Evolutionary conservation across 2,888 invertebrate species (phyloP).

Genomic region (Tetropium fuscum): DNA sequence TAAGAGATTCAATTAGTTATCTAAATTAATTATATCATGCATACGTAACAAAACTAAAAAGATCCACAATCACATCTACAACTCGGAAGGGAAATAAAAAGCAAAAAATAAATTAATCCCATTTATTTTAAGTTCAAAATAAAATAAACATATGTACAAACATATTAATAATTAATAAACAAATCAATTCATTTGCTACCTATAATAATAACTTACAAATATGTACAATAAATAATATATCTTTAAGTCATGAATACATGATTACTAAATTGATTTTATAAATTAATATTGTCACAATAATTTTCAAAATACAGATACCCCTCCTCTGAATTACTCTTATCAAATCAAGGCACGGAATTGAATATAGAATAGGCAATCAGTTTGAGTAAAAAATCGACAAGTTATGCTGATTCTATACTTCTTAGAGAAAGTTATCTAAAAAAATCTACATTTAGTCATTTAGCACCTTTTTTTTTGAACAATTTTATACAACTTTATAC

Average conservation of each 20-base stretch:
- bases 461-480: constrained; percentile 56
- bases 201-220: constrained; percentile 50
- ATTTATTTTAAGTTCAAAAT: constrained; percentile 62
- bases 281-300: constrained; percentile 23
- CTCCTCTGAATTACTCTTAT: not conserved
- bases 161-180: constrained; percentile 45
- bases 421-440: constrained; percentile 1
- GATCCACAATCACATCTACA: constrained; percentile 25
- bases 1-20: no score
- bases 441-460: constrained; percentile 44
- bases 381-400: constrained; percentile 28
- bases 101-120: constrained; percentile 62
- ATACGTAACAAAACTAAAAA: constrained; percentile 31
- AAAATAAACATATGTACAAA: constrained; percentile 63
- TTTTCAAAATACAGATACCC: not conserved
- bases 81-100: constrained; percentile 55
- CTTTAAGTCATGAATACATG: constrained; percentile 19
- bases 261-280: constrained; percentile 32
- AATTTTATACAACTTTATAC: constrained; percentile 22
- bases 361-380: constrained; percentile 12
- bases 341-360: constrained; percentile 25
- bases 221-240: constrained; percentile 50
- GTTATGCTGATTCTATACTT: constrained; percentile 74
- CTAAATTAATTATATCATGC: constrained; percentile 16
- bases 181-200: constrained; percentile 53